Evolutionary conservation across 2,797 vertebrate species (phyloP).

Genomic region (Scarus forsteni): DNA sequence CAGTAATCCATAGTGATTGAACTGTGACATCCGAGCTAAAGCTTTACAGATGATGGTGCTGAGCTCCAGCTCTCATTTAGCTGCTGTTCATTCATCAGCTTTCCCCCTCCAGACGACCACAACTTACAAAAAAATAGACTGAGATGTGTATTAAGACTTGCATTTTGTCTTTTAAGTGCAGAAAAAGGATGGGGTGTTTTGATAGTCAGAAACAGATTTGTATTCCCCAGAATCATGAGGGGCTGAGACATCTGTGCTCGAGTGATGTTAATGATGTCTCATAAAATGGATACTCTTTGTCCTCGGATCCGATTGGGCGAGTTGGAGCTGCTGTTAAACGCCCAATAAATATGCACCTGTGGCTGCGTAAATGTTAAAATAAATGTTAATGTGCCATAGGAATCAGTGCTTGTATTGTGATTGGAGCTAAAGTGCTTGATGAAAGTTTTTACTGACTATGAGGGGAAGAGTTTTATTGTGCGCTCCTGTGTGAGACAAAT

Average conservation of each 20-base stretch:
- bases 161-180: conserved; percentile 10
- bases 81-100: conserved; percentile 55
- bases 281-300: conserved; percentile 46
- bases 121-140: not conserved
- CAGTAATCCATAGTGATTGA: conserved; percentile 65
- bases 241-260: conserved; percentile 59
- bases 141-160: not conserved
- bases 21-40: conserved; percentile 67
- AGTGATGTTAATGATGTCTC: conserved; percentile 49
- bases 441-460: conserved; percentile 20
- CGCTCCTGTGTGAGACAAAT: conserved; percentile 3
- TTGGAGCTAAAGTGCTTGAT: conserved; percentile 16
- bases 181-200: conserved; percentile 14
- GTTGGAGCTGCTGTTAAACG: conserved; percentile 46
- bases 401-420: not conserved
- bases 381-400: conserved; percentile 57
- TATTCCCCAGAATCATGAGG: conserved; percentile 14
- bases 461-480: conserved; percentile 3
- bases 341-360: conserved; percentile 69
- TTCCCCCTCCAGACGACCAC: conserved; percentile 7
- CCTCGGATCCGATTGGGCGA: conserved; percentile 52
- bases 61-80: conserved; percentile 55
- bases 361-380: conserved; percentile 57
- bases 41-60: conserved; percentile 59
- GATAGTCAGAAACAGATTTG: conserved; percentile 23